Evolutionary conservation across 2,888 invertebrate genomes (phyloP).

Genomic region (Zhuqinia jingwanae): DNA sequence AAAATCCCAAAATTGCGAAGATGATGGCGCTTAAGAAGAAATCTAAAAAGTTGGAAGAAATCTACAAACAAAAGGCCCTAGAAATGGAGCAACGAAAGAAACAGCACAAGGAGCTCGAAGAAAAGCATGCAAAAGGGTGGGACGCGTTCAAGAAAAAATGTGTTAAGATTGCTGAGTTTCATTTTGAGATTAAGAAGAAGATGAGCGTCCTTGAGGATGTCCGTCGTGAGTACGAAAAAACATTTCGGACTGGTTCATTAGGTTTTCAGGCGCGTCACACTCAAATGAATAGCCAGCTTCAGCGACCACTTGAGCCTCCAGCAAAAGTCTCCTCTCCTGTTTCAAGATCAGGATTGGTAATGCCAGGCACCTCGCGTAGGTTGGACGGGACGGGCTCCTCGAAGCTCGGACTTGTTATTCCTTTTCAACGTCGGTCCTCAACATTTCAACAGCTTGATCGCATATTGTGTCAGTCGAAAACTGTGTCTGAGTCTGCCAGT

Average conservation of each 20-base stretch:
- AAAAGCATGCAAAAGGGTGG: background rate
- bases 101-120: background rate
- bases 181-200: background rate
- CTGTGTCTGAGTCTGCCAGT: too few species aligned
- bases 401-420: background rate
- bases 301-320: too few species aligned
- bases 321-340: too few species aligned
- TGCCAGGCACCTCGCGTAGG: too few species aligned
- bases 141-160: background rate
- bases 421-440: background rate
- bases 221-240: background rate
- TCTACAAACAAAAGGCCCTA: background rate
- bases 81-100: background rate
- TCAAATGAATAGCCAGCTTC: too few species aligned
- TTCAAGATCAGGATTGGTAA: background rate
- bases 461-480: background rate
- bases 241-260: background rate
- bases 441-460: constrained; percentile 19
- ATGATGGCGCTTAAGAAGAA: background rate
- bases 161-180: background rate
- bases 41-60: background rate
- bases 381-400: background rate
- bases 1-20: background rate
- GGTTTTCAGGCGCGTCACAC: too few species aligned
- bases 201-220: background rate